A percentile compares a stretch with the other conserved stretches of the same genome.
Conservation (phyloP, 2,113 vertebrate genomes). For the Antechinus flavipes region DNA sequence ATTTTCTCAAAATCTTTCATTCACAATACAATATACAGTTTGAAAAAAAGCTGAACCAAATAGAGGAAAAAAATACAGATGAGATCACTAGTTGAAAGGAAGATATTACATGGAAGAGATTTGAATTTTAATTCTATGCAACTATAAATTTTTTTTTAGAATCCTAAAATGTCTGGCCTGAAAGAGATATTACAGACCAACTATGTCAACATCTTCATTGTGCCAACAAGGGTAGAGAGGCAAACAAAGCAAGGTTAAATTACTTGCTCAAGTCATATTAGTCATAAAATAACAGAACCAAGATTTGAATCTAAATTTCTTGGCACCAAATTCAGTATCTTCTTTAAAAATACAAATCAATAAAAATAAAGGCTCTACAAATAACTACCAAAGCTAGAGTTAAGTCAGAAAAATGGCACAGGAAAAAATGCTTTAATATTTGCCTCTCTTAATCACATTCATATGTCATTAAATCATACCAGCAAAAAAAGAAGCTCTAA, state of each 20-base stretch:
- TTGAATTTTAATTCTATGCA: neutral
- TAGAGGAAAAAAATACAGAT: neutral
- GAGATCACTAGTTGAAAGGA: neutral
- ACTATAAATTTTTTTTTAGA: neutral
- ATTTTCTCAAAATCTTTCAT: neutral
- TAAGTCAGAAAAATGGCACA: neutral
- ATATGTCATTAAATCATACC: neutral
- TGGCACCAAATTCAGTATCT: neutral
- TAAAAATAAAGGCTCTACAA: neutral
- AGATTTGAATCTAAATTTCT: neutral
- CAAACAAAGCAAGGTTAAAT: neutral
- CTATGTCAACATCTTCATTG: neutral
- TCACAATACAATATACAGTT: neutral
- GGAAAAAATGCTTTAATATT: neutral
- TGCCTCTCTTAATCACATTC: slow-evolving; percentile 4
- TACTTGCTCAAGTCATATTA: neutral
- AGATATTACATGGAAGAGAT: neutral
- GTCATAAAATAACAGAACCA: neutral
- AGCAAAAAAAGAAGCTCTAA: neutral
- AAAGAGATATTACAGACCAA: neutral
- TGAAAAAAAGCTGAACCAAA: neutral
- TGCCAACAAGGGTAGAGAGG: neutral
- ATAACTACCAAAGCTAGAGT: neutral
- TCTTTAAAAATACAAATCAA: neutral
- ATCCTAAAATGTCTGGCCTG: neutral